phyloP scores from a whole-genome alignment of 2,888 invertebrate genomes.

The Tetheella fluctuosa region DNA sequence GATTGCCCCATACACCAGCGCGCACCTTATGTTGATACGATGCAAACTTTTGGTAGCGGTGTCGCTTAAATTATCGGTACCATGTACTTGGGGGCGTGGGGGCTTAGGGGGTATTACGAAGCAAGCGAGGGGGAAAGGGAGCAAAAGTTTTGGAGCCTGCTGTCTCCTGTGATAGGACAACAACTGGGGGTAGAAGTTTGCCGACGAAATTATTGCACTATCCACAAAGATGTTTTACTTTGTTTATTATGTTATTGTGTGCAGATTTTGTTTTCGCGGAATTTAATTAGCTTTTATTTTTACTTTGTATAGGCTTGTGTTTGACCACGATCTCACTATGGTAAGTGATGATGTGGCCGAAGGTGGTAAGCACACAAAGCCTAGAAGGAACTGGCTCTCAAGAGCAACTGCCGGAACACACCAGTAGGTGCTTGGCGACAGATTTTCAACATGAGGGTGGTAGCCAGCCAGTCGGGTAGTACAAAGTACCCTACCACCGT shows the following conservation, averaged over 20 bases:
- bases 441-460: no score
- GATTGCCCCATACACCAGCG: conserved; percentile 33
- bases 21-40: conserved; percentile 63
- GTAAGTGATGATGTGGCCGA: no score
- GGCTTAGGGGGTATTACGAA: conserved; percentile 12
- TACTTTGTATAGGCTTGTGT: no score
- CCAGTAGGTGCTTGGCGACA: no score
- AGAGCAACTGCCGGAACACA: no score
- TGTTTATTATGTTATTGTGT: conserved; percentile 23
- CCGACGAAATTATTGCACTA: conserved; percentile 42
- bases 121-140: conserved; percentile 18
- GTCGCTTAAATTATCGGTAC: conserved; percentile 67
- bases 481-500: no score
- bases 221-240: conserved; percentile 24
- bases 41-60: conserved; percentile 60
- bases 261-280: conserved; percentile 26
- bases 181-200: conserved; percentile 41
- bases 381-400: no score
- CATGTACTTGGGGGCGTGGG: conserved; percentile 38
- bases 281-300: conserved; percentile 12
- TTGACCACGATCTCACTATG: no score
- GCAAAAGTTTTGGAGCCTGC: conserved; percentile 38
- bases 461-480: no score
- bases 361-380: no score
- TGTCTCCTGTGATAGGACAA: conserved; percentile 32